Evolutionary conservation across 1,140 invertebrate species (phyloP).

Genomic region (Drosophila nikananu): DNA sequence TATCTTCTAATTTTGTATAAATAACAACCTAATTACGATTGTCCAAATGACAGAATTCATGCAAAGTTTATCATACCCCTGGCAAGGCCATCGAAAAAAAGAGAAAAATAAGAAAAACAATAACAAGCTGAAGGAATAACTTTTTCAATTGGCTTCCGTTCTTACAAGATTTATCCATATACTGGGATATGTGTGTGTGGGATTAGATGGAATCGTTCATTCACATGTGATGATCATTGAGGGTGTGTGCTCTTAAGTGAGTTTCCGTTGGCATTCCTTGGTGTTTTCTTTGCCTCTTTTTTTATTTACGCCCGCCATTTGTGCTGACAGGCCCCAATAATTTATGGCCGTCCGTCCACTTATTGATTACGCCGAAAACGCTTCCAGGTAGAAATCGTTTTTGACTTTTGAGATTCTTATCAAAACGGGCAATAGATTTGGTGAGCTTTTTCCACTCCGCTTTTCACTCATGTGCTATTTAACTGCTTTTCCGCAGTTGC

Average conservation of each 20-base stretch:
- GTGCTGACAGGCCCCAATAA: slow-evolving; percentile 73
- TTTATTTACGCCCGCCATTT: slow-evolving; percentile 63
- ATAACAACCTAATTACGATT: neutral
- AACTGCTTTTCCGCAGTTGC: slow-evolving; percentile 42
- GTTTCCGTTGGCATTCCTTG: slow-evolving; percentile 17
- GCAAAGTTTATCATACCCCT: slow-evolving; percentile 1
- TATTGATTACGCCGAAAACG: slow-evolving; percentile 65
- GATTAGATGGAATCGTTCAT: slow-evolving; percentile 66
- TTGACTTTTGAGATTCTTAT: slow-evolving; percentile 58
- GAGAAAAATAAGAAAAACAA: slow-evolving; percentile 49
- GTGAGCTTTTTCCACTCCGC: slow-evolving; percentile 6
- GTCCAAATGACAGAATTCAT: neutral
- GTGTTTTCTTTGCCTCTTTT: slow-evolving; percentile 12
- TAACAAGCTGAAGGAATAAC: slow-evolving; percentile 55
- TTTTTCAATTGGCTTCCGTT: slow-evolving; percentile 74
- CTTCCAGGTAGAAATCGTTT: slow-evolving; percentile 34
- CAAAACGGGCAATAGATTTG: slow-evolving; percentile 23
- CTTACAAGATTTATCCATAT: slow-evolving; percentile 46
- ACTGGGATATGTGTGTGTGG: slow-evolving; percentile 10
- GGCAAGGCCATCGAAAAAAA: slow-evolving; percentile 7
- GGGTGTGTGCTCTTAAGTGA: slow-evolving; percentile 25
- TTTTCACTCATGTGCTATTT: slow-evolving; percentile 19
- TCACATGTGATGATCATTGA: slow-evolving; percentile 67
- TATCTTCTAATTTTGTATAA: neutral
- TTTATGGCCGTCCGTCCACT: slow-evolving; percentile 70